phyloP scores from a whole-genome alignment of 2,888 invertebrate species.

The Autographa pulchrina region DNA sequence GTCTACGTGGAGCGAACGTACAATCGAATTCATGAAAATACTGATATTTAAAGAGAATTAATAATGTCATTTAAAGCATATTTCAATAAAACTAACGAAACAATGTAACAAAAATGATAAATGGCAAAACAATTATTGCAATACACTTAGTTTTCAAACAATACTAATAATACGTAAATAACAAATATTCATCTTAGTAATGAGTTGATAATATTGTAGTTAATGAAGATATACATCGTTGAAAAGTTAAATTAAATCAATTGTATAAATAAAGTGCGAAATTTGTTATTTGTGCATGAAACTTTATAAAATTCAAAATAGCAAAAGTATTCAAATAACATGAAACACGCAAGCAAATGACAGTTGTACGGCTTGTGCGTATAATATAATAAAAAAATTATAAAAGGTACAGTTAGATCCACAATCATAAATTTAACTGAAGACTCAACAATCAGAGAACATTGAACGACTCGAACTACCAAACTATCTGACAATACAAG shows the following conservation, averaged over 20 bases:
- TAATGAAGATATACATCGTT: slow-evolving; percentile 33
- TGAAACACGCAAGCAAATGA: slow-evolving; percentile 25
- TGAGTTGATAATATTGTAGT: slow-evolving; percentile 30
- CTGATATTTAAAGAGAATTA: slow-evolving; percentile 81
- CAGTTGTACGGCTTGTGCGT: slow-evolving; percentile 55
- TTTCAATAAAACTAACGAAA: slow-evolving; percentile 82
- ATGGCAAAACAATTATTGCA: slow-evolving; percentile 76
- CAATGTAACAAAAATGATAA: slow-evolving; percentile 79
- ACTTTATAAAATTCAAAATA: slow-evolving; percentile 32
- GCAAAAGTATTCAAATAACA: slow-evolving; percentile 28
- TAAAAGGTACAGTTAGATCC: slow-evolving; percentile 8
- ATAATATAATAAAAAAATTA: slow-evolving; percentile 25
- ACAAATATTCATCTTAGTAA: slow-evolving; percentile 39
- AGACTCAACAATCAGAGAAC: slow-evolving; percentile 13
- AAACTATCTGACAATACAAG: slow-evolving; percentile 21
- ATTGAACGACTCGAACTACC: slow-evolving; percentile 12
- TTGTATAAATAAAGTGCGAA: slow-evolving; percentile 37
- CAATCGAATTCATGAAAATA: slow-evolving; percentile 73
- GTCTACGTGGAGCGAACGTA: slow-evolving; percentile 73
- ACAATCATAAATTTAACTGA: slow-evolving; percentile 22
- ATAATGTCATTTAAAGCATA: slow-evolving; percentile 86
- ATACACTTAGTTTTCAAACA: slow-evolving; percentile 58
- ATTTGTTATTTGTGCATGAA: slow-evolving; percentile 53
- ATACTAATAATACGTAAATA: slow-evolving; percentile 49
- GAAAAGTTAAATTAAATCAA: slow-evolving; percentile 26